A percentile compares a stretch with the other conserved stretches of the same genome.
Conservation (phyloP, 1,140 invertebrate species). For the Brachionus paranguensis region DNA sequence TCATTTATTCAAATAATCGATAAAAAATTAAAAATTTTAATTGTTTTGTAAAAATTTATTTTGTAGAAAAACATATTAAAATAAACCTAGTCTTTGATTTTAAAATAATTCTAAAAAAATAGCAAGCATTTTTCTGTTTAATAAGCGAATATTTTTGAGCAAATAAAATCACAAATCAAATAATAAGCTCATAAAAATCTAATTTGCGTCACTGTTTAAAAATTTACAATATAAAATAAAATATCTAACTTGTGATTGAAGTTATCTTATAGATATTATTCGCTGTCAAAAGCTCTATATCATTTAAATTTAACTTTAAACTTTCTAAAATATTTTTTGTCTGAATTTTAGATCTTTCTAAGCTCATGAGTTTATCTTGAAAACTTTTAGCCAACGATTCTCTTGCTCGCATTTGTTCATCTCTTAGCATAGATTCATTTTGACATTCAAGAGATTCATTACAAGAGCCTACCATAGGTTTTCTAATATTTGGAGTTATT, state of each 20-base stretch:
- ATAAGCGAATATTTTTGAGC: neutral
- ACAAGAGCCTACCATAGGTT: neutral
- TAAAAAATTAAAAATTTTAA: too few relatives aligned
- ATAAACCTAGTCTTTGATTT: neutral
- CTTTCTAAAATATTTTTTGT: slow-evolving; percentile 20
- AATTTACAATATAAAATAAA: neutral
- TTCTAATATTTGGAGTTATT: slow-evolving; percentile 24
- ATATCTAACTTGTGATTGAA: neutral
- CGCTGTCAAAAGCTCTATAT: slow-evolving; percentile 21
- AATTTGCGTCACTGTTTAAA: neutral
- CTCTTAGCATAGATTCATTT: neutral
- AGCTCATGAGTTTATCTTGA: slow-evolving; percentile 18
- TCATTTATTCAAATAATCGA: too few relatives aligned
- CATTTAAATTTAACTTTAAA: slow-evolving; percentile 21
- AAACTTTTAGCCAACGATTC: neutral
- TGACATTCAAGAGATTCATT: neutral
- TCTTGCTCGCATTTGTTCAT: slow-evolving; percentile 8
- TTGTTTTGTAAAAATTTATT: too few relatives aligned
- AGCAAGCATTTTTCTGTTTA: neutral
- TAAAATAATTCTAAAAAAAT: neutral
- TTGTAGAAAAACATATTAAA: too few relatives aligned
- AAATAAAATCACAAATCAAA: neutral
- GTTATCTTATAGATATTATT: slow-evolving; percentile 34
- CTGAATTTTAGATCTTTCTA: slow-evolving; percentile 35
- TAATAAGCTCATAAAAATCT: neutral